Percentiles rank a stretch among this genome's conserved stretches.
Evolutionary conservation across 1,140 invertebrate species (phyloP).

Genomic region (Cydia fagiglandana): DNA sequence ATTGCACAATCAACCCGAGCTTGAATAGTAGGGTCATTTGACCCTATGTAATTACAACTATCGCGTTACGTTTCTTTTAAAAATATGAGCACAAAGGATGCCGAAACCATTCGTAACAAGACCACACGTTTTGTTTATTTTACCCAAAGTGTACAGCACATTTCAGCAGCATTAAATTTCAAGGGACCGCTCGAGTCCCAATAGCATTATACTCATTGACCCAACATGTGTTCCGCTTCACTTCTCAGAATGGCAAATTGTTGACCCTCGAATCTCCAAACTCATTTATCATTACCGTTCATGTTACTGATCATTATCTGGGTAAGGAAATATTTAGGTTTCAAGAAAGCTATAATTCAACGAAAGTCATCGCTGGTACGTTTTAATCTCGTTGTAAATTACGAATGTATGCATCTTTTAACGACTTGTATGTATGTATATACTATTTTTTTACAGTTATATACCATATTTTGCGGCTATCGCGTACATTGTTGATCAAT

Average conservation of each 20-base stretch:
- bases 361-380: neutral
- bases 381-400: conserved; percentile 15
- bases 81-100: neutral
- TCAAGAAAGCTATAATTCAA: conserved; percentile 23
- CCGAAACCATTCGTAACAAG: neutral
- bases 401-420: conserved; percentile 25
- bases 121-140: conserved; percentile 36
- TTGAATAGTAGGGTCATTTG: conserved; percentile 1
- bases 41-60: conserved; percentile 8
- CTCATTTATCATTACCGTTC: conserved; percentile 20
- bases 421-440: neutral
- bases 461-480: neutral
- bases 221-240: conserved; percentile 26
- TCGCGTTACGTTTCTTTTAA: conserved; percentile 5
- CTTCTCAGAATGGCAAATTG: conserved; percentile 27
- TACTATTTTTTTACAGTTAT: conserved; percentile 18
- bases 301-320: conserved; percentile 21
- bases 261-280: conserved; percentile 28
- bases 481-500: conserved; percentile 18
- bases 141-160: conserved; percentile 17
- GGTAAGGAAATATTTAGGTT: conserved; percentile 20
- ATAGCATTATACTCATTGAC: conserved; percentile 14
- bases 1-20: conserved; percentile 7
- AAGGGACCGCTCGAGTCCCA: conserved; percentile 16
- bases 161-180: conserved; percentile 33